Base-by-base conservation (phyloP, 2,888 invertebrate species). In the Plebejus anna region DNA sequence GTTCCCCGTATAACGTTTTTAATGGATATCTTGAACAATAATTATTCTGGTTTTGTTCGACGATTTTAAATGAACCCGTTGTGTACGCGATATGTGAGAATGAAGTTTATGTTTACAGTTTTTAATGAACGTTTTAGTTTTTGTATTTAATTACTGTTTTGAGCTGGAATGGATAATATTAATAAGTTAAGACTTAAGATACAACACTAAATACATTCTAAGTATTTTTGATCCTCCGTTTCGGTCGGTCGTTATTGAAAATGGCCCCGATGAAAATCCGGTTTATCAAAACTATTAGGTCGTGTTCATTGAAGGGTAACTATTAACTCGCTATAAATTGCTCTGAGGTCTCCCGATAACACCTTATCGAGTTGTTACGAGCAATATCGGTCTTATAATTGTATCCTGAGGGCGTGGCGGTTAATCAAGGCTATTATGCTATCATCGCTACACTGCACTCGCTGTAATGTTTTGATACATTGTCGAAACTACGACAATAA, bases 241-340 rank as follows among this genome's bases (percentile, higher is more conserved):
- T 36, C 66, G 32, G 32, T 66, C 66, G 66, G 66, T 32, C 66
- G 32, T 51, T 71, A 73, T 73, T 32, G 73, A 51, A 47, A 76
- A 77, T 77, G 78, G 76, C 76, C 75, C 77, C 81, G 78, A 81
- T 81, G 81, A 81, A 81, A 80, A 80, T 79, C 78, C 80, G 77
- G 79, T 80, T 77, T 78, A 78, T 75, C 79, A 77, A 79, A 79
- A 81, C 80, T 80, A 80, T 82, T 80, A 81, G 77, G 81, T 77
- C 75, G 81, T 80, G 84, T 81, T 83, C 85, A 86, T 87, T 86
- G 84, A 87, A 87, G 89, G 89, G 88, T 87, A 84, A 85, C 90
- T 87, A 89, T 91, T 89, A 90, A 88, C 89, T 89, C 86, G 83
- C 87, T 85, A 89, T 91, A 90, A 91, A 90, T 90, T 87, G 88